A percentile compares a stretch with the other conserved stretches of the same genome.
Evolutionary conservation across 1,140 invertebrate genomes (phyloP).

Genomic region (Lasioglossum baleicum): DNA sequence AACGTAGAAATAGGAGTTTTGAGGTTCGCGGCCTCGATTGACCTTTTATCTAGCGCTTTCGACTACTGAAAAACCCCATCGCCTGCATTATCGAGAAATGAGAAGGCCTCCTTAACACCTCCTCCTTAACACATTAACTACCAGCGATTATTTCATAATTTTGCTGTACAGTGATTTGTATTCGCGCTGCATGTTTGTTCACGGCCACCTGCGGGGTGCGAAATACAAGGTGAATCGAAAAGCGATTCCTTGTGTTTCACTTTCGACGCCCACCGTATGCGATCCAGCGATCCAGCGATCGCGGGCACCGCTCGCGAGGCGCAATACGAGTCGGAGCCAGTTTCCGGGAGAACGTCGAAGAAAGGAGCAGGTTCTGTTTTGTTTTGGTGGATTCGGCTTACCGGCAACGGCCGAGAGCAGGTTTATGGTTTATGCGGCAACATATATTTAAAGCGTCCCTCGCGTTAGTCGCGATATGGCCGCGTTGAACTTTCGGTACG

Average conservation of each 20-base stretch:
- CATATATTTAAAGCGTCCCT: constrained; percentile 62
- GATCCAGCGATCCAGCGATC: constrained; percentile 21
- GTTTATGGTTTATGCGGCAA: constrained; percentile 65
- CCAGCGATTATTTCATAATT: too few relatives aligned
- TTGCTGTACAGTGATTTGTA: too few relatives aligned
- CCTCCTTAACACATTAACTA: too few relatives aligned
- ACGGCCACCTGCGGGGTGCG: not conserved
- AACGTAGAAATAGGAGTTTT: too few relatives aligned
- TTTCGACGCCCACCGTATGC: constrained; percentile 61
- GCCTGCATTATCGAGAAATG: too few relatives aligned
- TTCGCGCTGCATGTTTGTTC: too few relatives aligned
- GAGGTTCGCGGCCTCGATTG: too few relatives aligned
- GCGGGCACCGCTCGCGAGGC: constrained; percentile 10
- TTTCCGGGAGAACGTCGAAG: constrained; percentile 30
- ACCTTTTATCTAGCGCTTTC: too few relatives aligned
- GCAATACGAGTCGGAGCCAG: constrained; percentile 19
- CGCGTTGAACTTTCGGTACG: constrained; percentile 62
- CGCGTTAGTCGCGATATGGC: constrained; percentile 50
- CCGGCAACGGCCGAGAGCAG: constrained; percentile 49
- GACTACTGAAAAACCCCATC: too few relatives aligned
- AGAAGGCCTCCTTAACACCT: too few relatives aligned
- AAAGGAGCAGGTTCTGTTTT: constrained; percentile 65
- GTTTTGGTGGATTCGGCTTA: constrained; percentile 64
- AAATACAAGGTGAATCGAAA: constrained; percentile 3
- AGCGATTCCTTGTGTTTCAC: constrained; percentile 42